phyloP scores from a whole-genome alignment of 2,113 vertebrate genomes.

The Chrysochloris asiatica region DNA sequence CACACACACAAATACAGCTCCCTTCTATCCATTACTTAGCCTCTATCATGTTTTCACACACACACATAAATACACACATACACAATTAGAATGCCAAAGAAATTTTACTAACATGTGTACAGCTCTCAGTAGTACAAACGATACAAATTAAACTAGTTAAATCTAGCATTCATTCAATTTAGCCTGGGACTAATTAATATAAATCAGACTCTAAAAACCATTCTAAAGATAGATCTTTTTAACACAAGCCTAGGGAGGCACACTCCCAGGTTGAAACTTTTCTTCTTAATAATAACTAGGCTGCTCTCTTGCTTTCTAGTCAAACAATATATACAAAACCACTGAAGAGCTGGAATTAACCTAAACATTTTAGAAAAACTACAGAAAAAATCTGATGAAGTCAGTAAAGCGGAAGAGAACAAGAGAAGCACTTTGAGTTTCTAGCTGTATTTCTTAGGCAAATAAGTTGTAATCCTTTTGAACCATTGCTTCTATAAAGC shows the following conservation, averaged over 20 bases:
- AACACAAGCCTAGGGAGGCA: background rate
- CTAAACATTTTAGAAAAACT: constrained; percentile 25
- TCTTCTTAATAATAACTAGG: background rate
- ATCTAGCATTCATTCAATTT: background rate
- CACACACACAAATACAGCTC: background rate
- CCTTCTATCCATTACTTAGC: background rate
- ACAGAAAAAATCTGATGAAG: background rate
- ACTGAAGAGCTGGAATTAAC: background rate
- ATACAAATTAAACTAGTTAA: constrained; percentile 1
- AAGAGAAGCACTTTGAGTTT: background rate
- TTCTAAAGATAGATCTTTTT: background rate
- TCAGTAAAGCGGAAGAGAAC: background rate
- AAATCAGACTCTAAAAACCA: background rate
- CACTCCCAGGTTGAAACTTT: background rate
- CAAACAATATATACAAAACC: background rate
- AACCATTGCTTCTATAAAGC: background rate
- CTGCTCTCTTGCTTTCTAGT: constrained; percentile 15
- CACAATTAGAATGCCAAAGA: background rate
- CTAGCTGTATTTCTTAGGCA: background rate
- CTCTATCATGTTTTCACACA: background rate
- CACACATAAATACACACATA: background rate
- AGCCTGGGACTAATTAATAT: background rate
- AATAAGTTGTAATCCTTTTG: constrained; percentile 29
- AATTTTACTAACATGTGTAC: background rate
- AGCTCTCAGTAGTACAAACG: background rate